phyloP scores from a whole-genome alignment of 23 tunicate genomes.

The Diplosoma virens region DNA sequence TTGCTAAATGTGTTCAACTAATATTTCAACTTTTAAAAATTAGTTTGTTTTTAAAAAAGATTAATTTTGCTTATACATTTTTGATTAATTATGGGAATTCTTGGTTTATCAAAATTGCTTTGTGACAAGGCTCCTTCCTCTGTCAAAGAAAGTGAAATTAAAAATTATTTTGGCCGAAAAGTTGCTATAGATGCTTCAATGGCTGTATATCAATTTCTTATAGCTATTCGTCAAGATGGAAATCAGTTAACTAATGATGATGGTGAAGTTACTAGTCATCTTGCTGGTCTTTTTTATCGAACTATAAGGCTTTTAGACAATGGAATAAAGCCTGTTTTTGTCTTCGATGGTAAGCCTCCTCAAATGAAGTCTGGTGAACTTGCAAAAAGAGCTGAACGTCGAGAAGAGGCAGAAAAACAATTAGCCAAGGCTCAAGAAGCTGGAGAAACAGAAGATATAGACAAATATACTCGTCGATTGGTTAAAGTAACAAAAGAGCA shows the following conservation, averaged over 20 bases:
- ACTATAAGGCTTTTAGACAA: conserved; percentile 85
- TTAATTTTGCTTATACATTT: too few relatives aligned
- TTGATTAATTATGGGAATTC: conserved; percentile 77
- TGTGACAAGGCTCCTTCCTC: conserved; percentile 91
- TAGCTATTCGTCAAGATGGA: conserved; percentile 96
- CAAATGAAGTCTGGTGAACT: conserved; percentile 92
- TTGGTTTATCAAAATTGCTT: conserved; percentile 81
- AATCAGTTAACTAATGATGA: conserved; percentile 94
- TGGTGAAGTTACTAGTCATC: conserved; percentile 95
- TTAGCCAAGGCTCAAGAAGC: conserved; percentile 89
- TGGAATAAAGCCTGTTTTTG: conserved; percentile 94
- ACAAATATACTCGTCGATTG: conserved; percentile 60
- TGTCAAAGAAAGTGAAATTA: conserved; percentile 76
- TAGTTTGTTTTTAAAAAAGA: not conserved
- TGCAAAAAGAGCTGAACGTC: conserved; percentile 78
- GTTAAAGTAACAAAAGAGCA: conserved; percentile 77
- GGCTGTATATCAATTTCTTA: conserved; percentile 92
- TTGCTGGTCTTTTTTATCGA: conserved; percentile 91
- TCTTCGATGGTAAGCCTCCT: conserved; percentile 98
- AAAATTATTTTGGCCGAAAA: conserved; percentile 93
- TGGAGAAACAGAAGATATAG: conserved; percentile 80
- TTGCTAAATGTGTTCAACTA: too few relatives aligned
- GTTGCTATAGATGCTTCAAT: conserved; percentile 92
- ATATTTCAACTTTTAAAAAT: too few relatives aligned
- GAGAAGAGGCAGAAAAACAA: conserved; percentile 90